phyloP scores from a whole-genome alignment of 2,113 vertebrate genomes.

The Ictalurus punctatus region DNA sequence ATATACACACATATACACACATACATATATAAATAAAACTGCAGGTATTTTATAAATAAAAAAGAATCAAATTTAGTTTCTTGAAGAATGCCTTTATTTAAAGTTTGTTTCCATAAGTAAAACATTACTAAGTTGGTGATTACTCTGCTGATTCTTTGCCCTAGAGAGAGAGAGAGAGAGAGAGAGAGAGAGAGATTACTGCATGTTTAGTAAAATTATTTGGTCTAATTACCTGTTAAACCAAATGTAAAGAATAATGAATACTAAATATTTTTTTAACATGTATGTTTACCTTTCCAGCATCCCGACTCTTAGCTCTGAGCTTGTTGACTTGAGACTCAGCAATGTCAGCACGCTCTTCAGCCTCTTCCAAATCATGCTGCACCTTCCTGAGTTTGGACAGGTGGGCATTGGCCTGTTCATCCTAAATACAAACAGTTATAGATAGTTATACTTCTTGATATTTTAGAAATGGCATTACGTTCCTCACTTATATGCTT shows the following conservation, averaged over 20 bases:
- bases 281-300: constrained; percentile 59
- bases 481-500: too few species aligned
- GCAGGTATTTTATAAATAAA: not conserved
- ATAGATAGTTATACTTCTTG: not conserved
- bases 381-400: constrained; percentile 77
- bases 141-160: constrained; percentile 25
- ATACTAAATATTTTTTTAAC: too few species aligned
- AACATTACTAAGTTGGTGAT: not conserved
- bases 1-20: too few species aligned
- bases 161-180: not conserved
- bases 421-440: constrained; percentile 60
- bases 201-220: not conserved
- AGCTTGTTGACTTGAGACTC: constrained; percentile 83
- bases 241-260: not conserved
- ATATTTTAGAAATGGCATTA: not conserved
- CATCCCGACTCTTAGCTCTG: constrained; percentile 75
- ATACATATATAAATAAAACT: too few species aligned
- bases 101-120: not conserved
- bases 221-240: not conserved
- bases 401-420: constrained; percentile 65
- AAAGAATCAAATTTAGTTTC: not conserved
- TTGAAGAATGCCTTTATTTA: not conserved
- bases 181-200: not conserved
- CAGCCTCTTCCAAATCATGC: constrained; percentile 81
- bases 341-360: constrained; percentile 80